Evolutionary conservation across 1,140 invertebrate genomes (phyloP).

Genomic region (Ephestia elutella): DNA sequence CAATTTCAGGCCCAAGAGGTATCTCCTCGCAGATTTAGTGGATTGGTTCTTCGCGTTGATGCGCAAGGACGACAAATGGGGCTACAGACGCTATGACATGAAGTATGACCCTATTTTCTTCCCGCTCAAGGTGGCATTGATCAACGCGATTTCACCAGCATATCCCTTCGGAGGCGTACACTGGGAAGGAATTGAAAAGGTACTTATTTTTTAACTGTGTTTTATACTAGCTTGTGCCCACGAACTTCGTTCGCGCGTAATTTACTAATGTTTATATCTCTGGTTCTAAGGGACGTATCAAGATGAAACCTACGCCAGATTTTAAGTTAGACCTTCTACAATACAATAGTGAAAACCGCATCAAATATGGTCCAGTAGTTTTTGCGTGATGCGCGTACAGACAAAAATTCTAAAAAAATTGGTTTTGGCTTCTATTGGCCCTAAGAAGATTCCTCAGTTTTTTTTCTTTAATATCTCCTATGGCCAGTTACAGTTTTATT

Average conservation of each 20-base stretch:
- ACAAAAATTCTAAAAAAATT: too few species aligned
- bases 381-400: too few species aligned
- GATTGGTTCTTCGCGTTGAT: slow-evolving; percentile 85
- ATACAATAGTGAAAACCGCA: too few species aligned
- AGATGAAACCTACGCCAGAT: too few species aligned
- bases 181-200: slow-evolving; percentile 87
- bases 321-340: too few species aligned
- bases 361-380: too few species aligned
- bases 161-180: slow-evolving; percentile 80
- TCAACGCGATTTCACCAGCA: slow-evolving; percentile 76
- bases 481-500: too few species aligned
- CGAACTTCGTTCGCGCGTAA: too few species aligned
- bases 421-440: too few species aligned
- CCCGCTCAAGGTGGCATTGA: slow-evolving; percentile 78
- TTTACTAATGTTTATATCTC: too few species aligned
- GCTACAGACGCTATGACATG: slow-evolving; percentile 82
- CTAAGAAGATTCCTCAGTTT: background rate
- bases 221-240: too few species aligned
- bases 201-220: slow-evolving; percentile 50
- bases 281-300: too few species aligned
- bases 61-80: slow-evolving; percentile 79
- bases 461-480: background rate
- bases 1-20: slow-evolving; percentile 84
- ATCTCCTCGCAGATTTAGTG: slow-evolving; percentile 85
- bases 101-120: slow-evolving; percentile 83